A percentile compares a stretch with the other conserved stretches of the same genome.
Conservation (phyloP, 2,797 vertebrate species). For the Valencia hispanica region DNA sequence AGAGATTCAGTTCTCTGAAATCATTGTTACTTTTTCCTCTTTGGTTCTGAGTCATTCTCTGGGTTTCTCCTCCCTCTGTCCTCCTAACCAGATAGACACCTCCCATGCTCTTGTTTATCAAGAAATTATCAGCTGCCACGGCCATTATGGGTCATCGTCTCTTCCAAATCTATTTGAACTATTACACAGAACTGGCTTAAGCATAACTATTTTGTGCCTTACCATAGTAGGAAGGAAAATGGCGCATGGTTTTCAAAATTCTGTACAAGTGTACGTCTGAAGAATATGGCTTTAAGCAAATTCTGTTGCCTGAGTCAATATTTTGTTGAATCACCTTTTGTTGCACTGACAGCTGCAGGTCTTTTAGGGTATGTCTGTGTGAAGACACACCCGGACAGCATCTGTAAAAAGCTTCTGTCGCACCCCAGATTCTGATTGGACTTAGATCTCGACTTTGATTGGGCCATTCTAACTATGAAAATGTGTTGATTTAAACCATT, state of each 20-base stretch:
- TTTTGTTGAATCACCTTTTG: too few relatives aligned
- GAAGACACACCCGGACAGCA: too few relatives aligned
- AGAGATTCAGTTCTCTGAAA: background rate
- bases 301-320: too few relatives aligned
- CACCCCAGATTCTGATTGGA: too few relatives aligned
- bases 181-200: background rate
- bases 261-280: background rate
- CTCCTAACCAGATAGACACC: background rate
- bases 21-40: background rate
- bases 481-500: background rate
- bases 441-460: background rate
- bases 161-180: slow-evolving; percentile 36
- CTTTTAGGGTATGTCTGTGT: too few relatives aligned
- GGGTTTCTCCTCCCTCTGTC: background rate
- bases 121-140: slow-evolving; percentile 65
- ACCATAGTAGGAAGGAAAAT: background rate
- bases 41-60: slow-evolving; percentile 1
- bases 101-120: slow-evolving; percentile 18
- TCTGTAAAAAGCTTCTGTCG: too few relatives aligned
- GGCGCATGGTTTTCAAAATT: background rate
- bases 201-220: background rate
- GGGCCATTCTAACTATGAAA: background rate
- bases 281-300: too few relatives aligned
- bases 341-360: too few relatives aligned
- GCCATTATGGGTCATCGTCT: slow-evolving; percentile 31